A percentile compares a stretch with the other conserved stretches of the same genome.
phyloP scores from a whole-genome alignment of 2,797 vertebrate genomes.

The Amphiprion clarkii region DNA sequence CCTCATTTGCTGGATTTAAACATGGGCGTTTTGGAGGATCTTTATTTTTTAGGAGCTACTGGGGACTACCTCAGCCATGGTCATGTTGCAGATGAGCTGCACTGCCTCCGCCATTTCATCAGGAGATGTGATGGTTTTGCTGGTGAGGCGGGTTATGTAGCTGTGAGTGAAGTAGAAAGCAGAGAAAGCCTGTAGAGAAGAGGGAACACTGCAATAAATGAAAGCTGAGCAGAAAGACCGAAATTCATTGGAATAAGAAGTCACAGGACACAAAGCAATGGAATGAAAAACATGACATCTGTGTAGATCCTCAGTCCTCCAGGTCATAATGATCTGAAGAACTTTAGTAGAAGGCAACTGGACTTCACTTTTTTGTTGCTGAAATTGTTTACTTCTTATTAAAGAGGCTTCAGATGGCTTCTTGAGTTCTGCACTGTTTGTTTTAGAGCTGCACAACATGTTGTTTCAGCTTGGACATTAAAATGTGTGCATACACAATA shows the following conservation, averaged over 20 bases:
- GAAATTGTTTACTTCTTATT: no score
- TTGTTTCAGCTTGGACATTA: no score
- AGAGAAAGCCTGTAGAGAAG: constrained; percentile 87
- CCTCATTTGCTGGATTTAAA: background rate
- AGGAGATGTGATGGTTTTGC: constrained; percentile 72
- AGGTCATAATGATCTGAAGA: no score
- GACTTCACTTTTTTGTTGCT: no score
- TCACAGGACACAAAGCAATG: background rate
- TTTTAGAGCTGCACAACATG: no score
- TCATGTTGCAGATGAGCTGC: constrained; percentile 80
- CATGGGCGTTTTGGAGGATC: background rate
- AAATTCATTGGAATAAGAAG: no score
- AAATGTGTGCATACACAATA: no score
- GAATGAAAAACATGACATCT: background rate
- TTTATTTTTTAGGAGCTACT: background rate
- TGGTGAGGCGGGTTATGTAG: constrained; percentile 82
- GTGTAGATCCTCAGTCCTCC: no score
- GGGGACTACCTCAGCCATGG: constrained; percentile 78
- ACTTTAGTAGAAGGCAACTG: no score
- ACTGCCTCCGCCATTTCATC: constrained; percentile 71
- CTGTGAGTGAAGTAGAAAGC: constrained; percentile 87
- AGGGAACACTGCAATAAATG: background rate
- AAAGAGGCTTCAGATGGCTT: no score
- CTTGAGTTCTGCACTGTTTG: no score
- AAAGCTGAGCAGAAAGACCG: background rate